phyloP scores from a whole-genome alignment of 1,140 invertebrate species.

The Conus ventricosus region DNA sequence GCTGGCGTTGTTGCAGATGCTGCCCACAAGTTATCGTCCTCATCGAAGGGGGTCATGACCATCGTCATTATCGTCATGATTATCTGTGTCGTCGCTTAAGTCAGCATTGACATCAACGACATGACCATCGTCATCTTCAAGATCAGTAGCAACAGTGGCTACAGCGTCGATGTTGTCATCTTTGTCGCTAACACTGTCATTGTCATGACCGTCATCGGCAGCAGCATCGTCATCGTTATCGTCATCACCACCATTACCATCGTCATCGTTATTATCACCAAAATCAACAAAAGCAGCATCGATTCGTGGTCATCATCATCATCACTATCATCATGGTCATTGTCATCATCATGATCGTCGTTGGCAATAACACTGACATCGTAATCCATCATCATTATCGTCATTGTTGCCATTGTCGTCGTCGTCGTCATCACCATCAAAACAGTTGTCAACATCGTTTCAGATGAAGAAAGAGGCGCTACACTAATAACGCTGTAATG shows the following conservation, averaged over 20 bases:
- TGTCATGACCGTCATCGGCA: background rate
- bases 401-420: background rate
- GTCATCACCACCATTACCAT: background rate
- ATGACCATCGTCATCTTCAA: constrained; percentile 34
- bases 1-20: constrained; percentile 29
- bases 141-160: constrained; percentile 30
- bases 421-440: too few relatives aligned
- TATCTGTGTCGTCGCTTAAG: background rate
- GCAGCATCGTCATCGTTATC: background rate
- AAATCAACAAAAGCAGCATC: constrained; percentile 28
- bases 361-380: background rate
- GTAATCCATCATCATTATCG: background rate
- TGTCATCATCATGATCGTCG: too few relatives aligned
- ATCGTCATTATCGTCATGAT: background rate
- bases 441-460: too few relatives aligned
- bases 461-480: too few relatives aligned
- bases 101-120: constrained; percentile 24
- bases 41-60: constrained; percentile 24
- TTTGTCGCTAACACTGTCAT: constrained; percentile 12
- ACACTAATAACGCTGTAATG: too few relatives aligned
- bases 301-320: too few relatives aligned
- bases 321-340: too few relatives aligned
- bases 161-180: constrained; percentile 4
- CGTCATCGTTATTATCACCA: constrained; percentile 23
- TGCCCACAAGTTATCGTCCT: background rate